Evolutionary conservation across 2,797 vertebrate genomes (phyloP).

Genomic region (Poecilia gillii): DNA sequence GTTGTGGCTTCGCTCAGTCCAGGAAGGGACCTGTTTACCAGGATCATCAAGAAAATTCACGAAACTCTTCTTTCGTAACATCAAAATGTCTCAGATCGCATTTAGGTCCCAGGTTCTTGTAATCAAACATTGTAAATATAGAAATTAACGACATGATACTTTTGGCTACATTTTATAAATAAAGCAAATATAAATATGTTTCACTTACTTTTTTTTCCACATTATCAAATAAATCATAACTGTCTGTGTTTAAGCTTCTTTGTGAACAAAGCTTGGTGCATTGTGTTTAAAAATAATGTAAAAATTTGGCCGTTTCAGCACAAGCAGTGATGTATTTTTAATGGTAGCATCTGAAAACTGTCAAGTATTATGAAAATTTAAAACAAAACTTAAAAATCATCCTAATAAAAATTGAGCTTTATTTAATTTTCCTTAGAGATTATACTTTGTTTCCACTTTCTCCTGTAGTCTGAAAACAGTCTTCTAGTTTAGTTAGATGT

Average conservation of each 20-base stretch:
- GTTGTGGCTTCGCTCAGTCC: constrained; percentile 69
- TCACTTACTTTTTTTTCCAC: not conserved
- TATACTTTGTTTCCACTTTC: not conserved
- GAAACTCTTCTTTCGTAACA: constrained; percentile 64
- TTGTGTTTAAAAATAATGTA: not conserved
- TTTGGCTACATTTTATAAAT: not conserved
- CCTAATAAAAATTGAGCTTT: not conserved
- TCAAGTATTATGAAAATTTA: not conserved
- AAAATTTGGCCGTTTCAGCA: not conserved
- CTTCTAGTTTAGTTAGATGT: not conserved
- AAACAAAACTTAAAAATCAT: not conserved
- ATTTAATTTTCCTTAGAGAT: not conserved
- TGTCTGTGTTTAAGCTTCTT: not conserved
- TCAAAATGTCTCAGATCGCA: not conserved
- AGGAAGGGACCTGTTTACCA: constrained; percentile 72
- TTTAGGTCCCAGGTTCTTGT: not conserved
- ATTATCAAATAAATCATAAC: not conserved
- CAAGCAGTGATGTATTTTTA: not conserved
- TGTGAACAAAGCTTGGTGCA: not conserved
- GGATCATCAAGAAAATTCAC: constrained; percentile 76
- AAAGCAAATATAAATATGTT: not conserved
- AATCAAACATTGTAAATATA: not conserved
- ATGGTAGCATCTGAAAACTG: not conserved
- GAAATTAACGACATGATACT: not conserved
- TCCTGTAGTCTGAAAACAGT: not conserved